Conservation (phyloP, 1,140 invertebrate genomes). For the Euwallacea similis region DNA sequence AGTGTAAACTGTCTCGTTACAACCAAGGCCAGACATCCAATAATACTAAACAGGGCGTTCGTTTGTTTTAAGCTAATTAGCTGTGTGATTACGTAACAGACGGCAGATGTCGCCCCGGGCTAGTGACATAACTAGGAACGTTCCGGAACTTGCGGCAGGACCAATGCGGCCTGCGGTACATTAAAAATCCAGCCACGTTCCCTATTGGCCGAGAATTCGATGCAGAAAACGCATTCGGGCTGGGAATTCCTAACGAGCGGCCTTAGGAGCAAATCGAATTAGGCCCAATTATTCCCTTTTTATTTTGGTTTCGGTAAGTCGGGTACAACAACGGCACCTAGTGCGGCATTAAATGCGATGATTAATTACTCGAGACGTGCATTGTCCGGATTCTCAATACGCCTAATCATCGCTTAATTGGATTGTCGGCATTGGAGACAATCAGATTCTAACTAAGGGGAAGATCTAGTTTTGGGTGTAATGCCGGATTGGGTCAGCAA, state of each 20-base stretch:
- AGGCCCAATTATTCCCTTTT: slow-evolving; percentile 24
- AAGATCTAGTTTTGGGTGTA: not conserved
- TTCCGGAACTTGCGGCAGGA: not conserved
- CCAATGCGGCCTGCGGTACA: slow-evolving; percentile 1
- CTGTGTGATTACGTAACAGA: not conserved
- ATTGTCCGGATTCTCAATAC: slow-evolving; percentile 27
- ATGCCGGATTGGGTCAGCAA: not conserved
- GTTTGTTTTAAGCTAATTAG: slow-evolving; percentile 9
- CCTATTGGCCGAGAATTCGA: slow-evolving; percentile 43
- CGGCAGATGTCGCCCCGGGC: not conserved
- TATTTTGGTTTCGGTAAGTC: not conserved
- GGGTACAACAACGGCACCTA: not conserved
- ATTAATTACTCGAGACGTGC: slow-evolving; percentile 29
- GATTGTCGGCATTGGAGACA: slow-evolving; percentile 25
- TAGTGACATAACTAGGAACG: not conserved
- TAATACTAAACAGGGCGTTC: slow-evolving; percentile 11
- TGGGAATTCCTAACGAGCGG: slow-evolving; percentile 40
- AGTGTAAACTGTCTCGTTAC: slow-evolving; percentile 21
- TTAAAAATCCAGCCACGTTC: slow-evolving; percentile 44
- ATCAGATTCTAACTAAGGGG: slow-evolving; percentile 10
- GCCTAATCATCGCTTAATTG: slow-evolving; percentile 32
- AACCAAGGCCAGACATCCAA: slow-evolving; percentile 24
- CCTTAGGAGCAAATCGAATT: slow-evolving; percentile 24
- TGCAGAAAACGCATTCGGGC: slow-evolving; percentile 42
- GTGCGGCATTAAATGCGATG: slow-evolving; percentile 25